Base-by-base conservation (phyloP, 2,113 vertebrate species). In the Opisthocomus hoazin region DNA sequence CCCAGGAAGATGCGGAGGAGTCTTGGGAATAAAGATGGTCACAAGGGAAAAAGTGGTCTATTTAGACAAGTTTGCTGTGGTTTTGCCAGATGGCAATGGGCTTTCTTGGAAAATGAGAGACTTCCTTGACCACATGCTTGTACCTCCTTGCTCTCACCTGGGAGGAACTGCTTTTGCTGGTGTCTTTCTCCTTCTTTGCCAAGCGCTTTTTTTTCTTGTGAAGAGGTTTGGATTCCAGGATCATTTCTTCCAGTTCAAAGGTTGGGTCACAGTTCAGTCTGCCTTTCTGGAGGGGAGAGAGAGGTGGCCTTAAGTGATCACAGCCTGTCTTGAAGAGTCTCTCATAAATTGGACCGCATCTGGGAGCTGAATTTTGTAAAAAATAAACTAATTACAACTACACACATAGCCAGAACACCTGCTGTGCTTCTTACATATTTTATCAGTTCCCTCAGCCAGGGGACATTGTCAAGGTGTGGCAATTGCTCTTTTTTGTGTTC, bases 191-290 rank as follows among this genome's bases (percentile, higher is more conserved):
- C 97, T 98, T 99, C 90, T 98, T 99, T 9, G 99, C 99, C 84
- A 99, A 97, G 27, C 99, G 98, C 81, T 99, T 99, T 94, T 99
- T 99, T 96, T 99, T 99, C 98, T 99, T 99, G 96, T 99, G 99
- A 87, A 99, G 98, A 15, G 99, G 99, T 97, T 99, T 99, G 74
- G 99, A 99, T 96, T 99, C 99, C 79, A 99, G 98, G 95, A 99
- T 99, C 99, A 99, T 99, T 98, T 99, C 99, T 97, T 99, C 99
- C 58, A 99, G 98, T 96, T 99, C 99, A 93, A 99, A 99, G 18
- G 99, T 97, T 21, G 99, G 99, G 96, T 99, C 99, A 82, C 99
- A 99, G 93, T 99, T 99, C 58, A 99, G 97, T 94, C 99, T 98
- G 58, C 99, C 98, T 95, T 98, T 99, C 99, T 99, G 89, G 32